Percentiles rank a stretch among this genome's conserved stretches.
These are phyloP conservation scores for Uromys caudimaculatus DNA, from an alignment of 2,797 vertebrate species.

Conservation along the genomic window DNA sequence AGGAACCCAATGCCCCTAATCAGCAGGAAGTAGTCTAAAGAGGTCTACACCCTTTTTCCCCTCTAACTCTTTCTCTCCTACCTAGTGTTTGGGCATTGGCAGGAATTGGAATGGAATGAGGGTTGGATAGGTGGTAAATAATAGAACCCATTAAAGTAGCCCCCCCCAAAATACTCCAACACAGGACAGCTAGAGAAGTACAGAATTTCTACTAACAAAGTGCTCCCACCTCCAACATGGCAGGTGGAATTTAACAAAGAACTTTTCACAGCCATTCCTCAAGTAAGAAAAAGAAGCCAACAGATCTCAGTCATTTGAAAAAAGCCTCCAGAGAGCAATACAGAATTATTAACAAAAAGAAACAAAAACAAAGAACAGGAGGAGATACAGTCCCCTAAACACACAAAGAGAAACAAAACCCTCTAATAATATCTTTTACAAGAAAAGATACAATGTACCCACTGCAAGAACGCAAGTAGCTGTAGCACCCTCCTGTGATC, in stretches of 20 bases:
- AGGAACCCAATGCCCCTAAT: background rate
- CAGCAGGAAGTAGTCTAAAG: background rate
- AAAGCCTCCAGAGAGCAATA: background rate
- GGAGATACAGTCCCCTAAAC: background rate
- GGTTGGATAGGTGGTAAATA: background rate
- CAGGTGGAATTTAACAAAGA: background rate
- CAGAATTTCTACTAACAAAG: background rate
- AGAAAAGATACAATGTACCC: background rate
- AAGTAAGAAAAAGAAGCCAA: background rate
- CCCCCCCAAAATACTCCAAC: background rate
- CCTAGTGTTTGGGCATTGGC: background rate
- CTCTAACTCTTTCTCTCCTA: background rate
- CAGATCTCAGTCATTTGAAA: background rate
- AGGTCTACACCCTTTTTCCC: background rate
- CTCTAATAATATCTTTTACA: background rate
- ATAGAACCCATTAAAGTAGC: background rate
- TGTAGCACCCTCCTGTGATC: background rate
- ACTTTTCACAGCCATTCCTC: background rate
- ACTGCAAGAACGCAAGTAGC: background rate
- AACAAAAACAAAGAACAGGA: background rate
- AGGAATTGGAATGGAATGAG: background rate
- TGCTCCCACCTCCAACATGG: background rate
- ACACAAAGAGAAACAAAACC: background rate
- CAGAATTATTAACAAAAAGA: conserved; percentile 13
- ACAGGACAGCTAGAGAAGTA: background rate